These are phyloP conservation scores for Hecatera dysodea DNA, from an alignment of 2,888 invertebrate species.

Conservation along the genomic window DNA sequence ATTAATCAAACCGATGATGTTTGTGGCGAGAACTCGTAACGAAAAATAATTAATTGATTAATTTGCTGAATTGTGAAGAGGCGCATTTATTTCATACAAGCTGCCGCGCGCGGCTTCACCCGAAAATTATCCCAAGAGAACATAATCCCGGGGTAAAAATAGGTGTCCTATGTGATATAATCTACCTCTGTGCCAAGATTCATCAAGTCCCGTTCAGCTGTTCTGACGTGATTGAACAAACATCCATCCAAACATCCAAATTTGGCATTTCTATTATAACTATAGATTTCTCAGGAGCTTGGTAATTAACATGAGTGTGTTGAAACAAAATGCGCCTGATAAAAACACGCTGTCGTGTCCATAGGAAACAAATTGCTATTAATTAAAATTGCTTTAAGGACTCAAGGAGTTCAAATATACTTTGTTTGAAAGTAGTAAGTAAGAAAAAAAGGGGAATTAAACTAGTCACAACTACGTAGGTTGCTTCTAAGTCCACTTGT, in stretches of 20 bases:
- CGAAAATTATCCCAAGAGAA: too few relatives aligned
- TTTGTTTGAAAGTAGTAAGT: too few relatives aligned
- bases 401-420: neutral
- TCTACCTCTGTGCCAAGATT: too few relatives aligned
- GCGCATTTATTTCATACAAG: neutral
- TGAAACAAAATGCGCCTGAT: conserved; percentile 5
- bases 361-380: conserved; percentile 1
- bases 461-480: neutral
- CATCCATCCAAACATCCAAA: too few relatives aligned
- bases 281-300: neutral
- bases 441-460: too few relatives aligned
- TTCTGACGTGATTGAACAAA: too few relatives aligned
- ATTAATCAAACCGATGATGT: conserved; percentile 19
- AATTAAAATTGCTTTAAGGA: neutral
- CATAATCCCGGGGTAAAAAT: too few relatives aligned
- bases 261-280: too few relatives aligned
- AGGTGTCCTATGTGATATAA: too few relatives aligned
- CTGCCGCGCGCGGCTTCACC: too few relatives aligned
- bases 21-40: conserved; percentile 7
- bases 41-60: conserved; percentile 19
- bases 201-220: too few relatives aligned
- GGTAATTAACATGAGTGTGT: neutral
- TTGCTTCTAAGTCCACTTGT: neutral
- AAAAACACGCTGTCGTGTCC: neutral
- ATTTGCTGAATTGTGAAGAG: conserved; percentile 7